Evolutionary conservation across 2,113 vertebrate genomes (phyloP).

Genomic region (Trogon melanurus): DNA sequence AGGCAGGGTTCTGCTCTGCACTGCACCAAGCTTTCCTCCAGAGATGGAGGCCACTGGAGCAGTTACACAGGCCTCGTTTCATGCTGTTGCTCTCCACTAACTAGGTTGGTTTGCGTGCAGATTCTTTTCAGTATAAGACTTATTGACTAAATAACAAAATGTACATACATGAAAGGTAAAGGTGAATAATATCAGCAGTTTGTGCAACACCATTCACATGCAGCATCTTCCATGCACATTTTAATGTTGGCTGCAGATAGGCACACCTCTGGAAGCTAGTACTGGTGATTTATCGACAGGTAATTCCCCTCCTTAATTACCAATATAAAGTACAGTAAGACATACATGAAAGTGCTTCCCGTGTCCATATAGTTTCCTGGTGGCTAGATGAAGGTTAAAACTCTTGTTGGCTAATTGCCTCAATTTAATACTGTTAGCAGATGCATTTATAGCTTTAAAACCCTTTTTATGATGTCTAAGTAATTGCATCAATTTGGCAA

Average conservation of each 20-base stretch:
- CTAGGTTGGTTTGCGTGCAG: not conserved
- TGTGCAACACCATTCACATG: not conserved
- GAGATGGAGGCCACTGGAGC: not conserved
- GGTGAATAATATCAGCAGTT: not conserved
- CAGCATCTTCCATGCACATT: rapidly evolving
- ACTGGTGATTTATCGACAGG: not conserved
- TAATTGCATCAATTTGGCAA: constrained; percentile 65
- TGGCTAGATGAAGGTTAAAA: constrained; percentile 43
- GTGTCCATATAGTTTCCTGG: constrained; percentile 1
- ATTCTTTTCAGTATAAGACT: not conserved
- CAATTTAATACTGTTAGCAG: constrained; percentile 50
- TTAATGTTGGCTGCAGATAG: not conserved
- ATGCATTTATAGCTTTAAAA: constrained; percentile 52
- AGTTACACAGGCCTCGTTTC: not conserved
- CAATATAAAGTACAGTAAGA: not conserved
- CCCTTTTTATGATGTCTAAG: constrained; percentile 53
- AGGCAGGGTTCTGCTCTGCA: rapidly evolving
- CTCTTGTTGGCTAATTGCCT: constrained; percentile 46
- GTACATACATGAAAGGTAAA: not conserved
- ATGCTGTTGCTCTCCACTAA: not conserved
- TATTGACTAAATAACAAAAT: not conserved
- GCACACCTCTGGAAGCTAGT: not conserved
- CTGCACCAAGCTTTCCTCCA: not conserved
- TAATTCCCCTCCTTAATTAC: constrained; percentile 12
- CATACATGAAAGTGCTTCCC: not conserved